Percentiles rank a stretch among this genome's conserved stretches.
Evolutionary conservation across 2,888 invertebrate genomes (phyloP).

Genomic region (Ectropis crepuscularia): DNA sequence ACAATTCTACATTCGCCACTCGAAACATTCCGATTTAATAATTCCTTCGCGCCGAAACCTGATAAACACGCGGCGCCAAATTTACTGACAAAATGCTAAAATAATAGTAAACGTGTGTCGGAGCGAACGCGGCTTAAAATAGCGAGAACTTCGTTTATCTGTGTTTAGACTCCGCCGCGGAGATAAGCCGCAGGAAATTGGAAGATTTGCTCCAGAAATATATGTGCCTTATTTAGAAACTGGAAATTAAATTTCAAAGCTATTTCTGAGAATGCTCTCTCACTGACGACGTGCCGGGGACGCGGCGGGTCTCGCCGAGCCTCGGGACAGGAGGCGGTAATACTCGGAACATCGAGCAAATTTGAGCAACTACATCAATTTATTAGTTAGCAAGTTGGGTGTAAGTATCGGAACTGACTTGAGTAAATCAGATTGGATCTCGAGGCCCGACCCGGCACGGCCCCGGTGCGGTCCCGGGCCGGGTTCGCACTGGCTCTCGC

Average conservation of each 20-base stretch:
- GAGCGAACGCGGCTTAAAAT: background rate
- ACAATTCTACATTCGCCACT: too few relatives aligned
- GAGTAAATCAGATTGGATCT: background rate
- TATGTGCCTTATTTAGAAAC: background rate
- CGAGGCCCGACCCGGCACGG: too few relatives aligned
- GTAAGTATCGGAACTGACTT: conserved; percentile 7
- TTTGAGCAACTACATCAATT: conserved; percentile 4
- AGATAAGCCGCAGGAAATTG: conserved; percentile 18
- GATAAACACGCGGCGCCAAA: too few relatives aligned
- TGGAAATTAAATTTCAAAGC: too few relatives aligned
- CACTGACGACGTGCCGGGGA: background rate
- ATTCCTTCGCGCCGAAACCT: too few relatives aligned
- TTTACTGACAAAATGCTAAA: too few relatives aligned
- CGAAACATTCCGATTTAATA: too few relatives aligned
- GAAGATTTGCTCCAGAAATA: conserved; percentile 4
- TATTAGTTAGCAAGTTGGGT: background rate
- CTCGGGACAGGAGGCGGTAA: conserved; percentile 2
- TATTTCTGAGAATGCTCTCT: background rate
- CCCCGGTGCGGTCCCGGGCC: too few relatives aligned
- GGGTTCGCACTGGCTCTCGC: too few relatives aligned
- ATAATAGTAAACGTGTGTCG: background rate
- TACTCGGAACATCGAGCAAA: conserved; percentile 5
- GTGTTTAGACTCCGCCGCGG: background rate
- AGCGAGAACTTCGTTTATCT: conserved; percentile 6
- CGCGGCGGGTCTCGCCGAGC: background rate